Percentiles rank a stretch among this genome's conserved stretches.
These are phyloP conservation scores for Lepidochitona cinerea DNA, from an alignment of 2,888 invertebrate genomes.

Conservation along the genomic window DNA sequence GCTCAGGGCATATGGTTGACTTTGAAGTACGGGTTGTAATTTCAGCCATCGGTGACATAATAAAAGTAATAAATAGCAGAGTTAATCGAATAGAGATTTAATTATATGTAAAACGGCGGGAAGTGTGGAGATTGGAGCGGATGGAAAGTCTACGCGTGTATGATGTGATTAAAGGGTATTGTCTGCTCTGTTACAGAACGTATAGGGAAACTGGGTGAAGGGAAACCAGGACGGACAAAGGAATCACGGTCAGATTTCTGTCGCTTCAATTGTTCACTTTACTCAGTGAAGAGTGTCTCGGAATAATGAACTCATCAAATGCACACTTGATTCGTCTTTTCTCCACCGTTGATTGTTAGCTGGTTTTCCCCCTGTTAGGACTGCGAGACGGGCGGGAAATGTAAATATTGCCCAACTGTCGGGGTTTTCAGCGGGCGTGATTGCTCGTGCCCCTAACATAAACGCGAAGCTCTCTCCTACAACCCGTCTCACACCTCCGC, in stretches of 20 bases:
- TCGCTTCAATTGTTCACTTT: not conserved
- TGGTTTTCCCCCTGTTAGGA: not conserved
- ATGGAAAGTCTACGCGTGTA: too few relatives aligned
- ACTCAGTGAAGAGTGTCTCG: not conserved
- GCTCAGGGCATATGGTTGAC: too few relatives aligned
- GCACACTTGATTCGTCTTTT: slow-evolving; percentile 1
- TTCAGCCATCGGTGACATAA: too few relatives aligned
- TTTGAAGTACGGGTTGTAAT: too few relatives aligned
- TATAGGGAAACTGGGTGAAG: not conserved
- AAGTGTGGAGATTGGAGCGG: too few relatives aligned
- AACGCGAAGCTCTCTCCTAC: not conserved
- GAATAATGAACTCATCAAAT: slow-evolving; percentile 3
- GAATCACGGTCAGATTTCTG: not conserved
- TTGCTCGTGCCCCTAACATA: not conserved
- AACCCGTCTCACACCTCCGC: not conserved
- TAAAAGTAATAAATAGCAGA: too few relatives aligned
- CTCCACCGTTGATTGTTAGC: not conserved
- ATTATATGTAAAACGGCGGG: too few relatives aligned
- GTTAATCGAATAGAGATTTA: too few relatives aligned
- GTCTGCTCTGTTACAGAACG: not conserved
- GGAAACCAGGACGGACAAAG: not conserved
- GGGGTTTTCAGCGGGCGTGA: not conserved
- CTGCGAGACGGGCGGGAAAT: not conserved
- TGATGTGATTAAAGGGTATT: not conserved
- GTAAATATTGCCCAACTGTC: slow-evolving; percentile 9